These are phyloP conservation scores for Nerophis lumbriciformis DNA, from an alignment of 2,113 vertebrate genomes.

Conservation along the genomic window DNA sequence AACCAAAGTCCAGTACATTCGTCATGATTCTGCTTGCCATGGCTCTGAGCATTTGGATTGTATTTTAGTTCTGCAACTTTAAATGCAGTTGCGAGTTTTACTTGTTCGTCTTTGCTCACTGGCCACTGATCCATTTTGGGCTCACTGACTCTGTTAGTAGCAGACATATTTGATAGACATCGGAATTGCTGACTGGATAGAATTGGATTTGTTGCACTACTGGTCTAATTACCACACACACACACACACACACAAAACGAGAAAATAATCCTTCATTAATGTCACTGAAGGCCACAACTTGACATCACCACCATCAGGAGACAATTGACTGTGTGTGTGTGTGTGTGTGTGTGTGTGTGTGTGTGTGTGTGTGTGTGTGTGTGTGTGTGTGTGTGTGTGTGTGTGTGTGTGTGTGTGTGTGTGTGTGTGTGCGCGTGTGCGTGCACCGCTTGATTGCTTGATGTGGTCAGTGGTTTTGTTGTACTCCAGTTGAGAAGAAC, in stretches of 20 bases:
- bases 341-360: slow-evolving; percentile 2
- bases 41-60: background rate
- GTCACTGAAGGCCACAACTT: slow-evolving; percentile 36
- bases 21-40: too few relatives aligned
- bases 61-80: background rate
- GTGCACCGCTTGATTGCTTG: slow-evolving; percentile 3
- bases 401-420: slow-evolving; percentile 1
- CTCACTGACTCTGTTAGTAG: slow-evolving; percentile 35
- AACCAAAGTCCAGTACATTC: too few relatives aligned
- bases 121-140: slow-evolving; percentile 36
- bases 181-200: slow-evolving; percentile 49
- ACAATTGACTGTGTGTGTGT: background rate
- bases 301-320: slow-evolving; percentile 35
- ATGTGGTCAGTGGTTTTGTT: slow-evolving; percentile 59
- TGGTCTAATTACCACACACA: slow-evolving; percentile 42
- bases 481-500: slow-evolving; percentile 46
- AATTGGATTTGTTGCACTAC: slow-evolving; percentile 63
- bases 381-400: slow-evolving; percentile 6
- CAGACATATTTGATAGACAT: slow-evolving; percentile 48
- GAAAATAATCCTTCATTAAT: slow-evolving; percentile 32
- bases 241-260: slow-evolving; percentile 2
- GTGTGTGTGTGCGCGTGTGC: slow-evolving; percentile 8
- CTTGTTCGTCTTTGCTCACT: slow-evolving; percentile 14
- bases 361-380: background rate
- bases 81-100: background rate